phyloP scores from a whole-genome alignment of 2,797 vertebrate species.

The Muscicapa comitata region DNA sequence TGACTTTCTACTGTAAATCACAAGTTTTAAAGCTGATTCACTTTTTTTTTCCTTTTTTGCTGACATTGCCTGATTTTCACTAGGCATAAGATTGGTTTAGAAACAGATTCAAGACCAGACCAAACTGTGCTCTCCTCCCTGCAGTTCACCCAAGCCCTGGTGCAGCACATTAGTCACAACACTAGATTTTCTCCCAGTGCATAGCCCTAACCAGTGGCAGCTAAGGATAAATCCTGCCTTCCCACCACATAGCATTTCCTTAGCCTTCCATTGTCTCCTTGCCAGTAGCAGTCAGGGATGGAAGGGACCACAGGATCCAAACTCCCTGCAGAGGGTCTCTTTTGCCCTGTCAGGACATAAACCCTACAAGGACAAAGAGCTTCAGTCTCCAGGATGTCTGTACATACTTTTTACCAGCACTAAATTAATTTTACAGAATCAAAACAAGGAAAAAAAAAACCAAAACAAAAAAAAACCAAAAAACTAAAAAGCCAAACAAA shows the following conservation, averaged over 20 bases:
- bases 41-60: not conserved
- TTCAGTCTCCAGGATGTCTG: not conserved
- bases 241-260: not conserved
- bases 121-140: not conserved
- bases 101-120: not conserved
- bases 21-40: not conserved
- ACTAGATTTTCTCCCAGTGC: not conserved
- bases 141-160: fast-evolving
- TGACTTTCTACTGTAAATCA: constrained; percentile 16
- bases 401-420: not conserved
- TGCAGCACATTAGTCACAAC: not conserved
- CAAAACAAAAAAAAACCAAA: not conserved
- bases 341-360: not conserved
- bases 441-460: not conserved
- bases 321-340: not conserved
- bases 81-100: not conserved
- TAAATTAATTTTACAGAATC: not conserved
- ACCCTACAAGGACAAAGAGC: not conserved
- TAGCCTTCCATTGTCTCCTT: not conserved
- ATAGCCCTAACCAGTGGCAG: not conserved
- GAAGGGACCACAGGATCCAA: not conserved
- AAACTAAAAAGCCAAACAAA: not conserved
- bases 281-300: fast-evolving
- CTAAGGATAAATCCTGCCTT: not conserved
- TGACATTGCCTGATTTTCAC: not conserved